Conservation (phyloP, 1,140 invertebrate species). For the Macrobrachium nipponense region DNA sequence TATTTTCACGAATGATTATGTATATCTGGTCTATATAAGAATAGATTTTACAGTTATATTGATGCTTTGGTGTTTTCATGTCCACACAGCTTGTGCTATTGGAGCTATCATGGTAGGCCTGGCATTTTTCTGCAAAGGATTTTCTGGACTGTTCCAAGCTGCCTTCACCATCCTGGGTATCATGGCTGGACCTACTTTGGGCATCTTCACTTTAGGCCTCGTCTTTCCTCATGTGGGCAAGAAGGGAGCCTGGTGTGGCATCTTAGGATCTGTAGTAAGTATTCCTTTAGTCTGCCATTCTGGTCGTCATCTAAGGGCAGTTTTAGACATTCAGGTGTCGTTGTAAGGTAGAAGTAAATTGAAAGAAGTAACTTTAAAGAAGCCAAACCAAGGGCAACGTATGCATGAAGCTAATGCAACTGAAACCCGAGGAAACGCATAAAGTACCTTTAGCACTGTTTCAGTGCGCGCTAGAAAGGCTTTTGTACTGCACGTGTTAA, state of each 20-base stretch:
- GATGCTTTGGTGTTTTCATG: neutral
- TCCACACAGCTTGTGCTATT: conserved; percentile 54
- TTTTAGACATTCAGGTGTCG: neutral
- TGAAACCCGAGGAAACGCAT: too few relatives aligned
- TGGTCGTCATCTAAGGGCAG: neutral
- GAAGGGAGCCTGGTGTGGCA: neutral
- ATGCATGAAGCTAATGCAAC: too few relatives aligned
- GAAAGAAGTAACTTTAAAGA: too few relatives aligned
- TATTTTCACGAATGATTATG: neutral
- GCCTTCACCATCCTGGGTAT: conserved; percentile 82
- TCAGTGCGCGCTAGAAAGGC: too few relatives aligned
- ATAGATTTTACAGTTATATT: neutral
- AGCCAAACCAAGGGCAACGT: too few relatives aligned
- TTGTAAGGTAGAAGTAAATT: too few relatives aligned
- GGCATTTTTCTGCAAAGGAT: conserved; percentile 17
- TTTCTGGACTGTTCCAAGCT: conserved; percentile 66
- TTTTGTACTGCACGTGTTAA: too few relatives aligned
- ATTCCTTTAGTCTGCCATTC: neutral
- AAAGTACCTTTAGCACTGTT: too few relatives aligned
- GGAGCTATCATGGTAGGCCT: conserved; percentile 17
- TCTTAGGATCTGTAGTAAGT: neutral
- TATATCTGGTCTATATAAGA: neutral
- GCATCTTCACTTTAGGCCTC: conserved; percentile 83
- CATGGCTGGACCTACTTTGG: conserved; percentile 83
- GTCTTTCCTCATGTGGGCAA: conserved; percentile 69